Evolutionary conservation across 1,140 invertebrate species (phyloP), one percentile per base, ranked within the genome.

Genomic region (Pseudomyrmex pallidus): DNA sequence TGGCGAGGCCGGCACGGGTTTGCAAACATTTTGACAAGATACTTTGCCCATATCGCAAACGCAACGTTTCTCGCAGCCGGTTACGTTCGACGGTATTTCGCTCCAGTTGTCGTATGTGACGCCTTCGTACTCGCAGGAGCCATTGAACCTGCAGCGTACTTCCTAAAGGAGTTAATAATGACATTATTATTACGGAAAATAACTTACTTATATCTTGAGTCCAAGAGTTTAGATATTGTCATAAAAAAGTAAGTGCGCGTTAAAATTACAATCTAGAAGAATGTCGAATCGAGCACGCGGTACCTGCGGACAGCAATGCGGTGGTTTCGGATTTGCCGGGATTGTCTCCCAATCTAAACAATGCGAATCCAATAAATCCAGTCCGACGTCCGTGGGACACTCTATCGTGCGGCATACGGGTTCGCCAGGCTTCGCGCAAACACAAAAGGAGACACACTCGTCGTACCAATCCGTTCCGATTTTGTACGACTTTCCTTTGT

Each of bases 31-130:
- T 82, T 97, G 96, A 90, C 98, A 99, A 63, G 97, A 97, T 5
- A 98, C 95, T 84, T 97, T 97, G 35, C 98, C 98, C 91, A 97
- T 96, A 91, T 98, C 97, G 89, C 98, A 98, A 92, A 96, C 97
- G 93, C 98, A 99, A 88, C 96, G 95, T 82, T 97, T 96, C 72
- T 98, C 97, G 91, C 98, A 99, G 64, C 97, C 97, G 66, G 95
- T 96, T 20, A 97, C 88, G 93, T 97, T 95, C 91, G 93, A 90
- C 15, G 95, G 95, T 70, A 95, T 90, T 85, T 91, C 89, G 66
- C 93, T 94, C 94, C 94, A 95, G 85, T 95, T 95, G 46, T 95
- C 92, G 90, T 95, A 97, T 85, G 93, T 94, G 59, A 95, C 92
- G 61, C 96, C 96, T 83, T 96, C 95, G 86, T 97, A 97, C 50